Evolutionary conservation across 1,140 invertebrate species (phyloP).

Genomic region (Holcopasites calliopsidis): DNA sequence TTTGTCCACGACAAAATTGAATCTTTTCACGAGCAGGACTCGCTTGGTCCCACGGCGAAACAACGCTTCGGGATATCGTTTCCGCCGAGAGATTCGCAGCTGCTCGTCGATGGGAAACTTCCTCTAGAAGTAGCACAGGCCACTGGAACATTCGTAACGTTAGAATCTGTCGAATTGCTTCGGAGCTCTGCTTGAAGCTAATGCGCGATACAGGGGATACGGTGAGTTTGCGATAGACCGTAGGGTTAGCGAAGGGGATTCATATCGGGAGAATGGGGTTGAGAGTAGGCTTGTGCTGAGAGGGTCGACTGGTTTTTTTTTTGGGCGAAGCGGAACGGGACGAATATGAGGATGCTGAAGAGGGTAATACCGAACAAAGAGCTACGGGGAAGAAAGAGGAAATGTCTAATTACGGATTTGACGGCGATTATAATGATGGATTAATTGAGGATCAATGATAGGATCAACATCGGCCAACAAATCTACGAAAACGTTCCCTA

Average conservation of each 20-base stretch:
- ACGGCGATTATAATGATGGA: too few relatives aligned
- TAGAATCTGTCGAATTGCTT: not conserved
- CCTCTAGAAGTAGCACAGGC: too few relatives aligned
- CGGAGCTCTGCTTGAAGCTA: not conserved
- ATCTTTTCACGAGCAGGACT: conserved; percentile 19
- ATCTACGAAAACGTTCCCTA: not conserved
- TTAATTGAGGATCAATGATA: too few relatives aligned
- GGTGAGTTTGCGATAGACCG: not conserved
- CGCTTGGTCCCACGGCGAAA: not conserved
- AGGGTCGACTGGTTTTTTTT: too few relatives aligned
- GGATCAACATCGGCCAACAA: not conserved
- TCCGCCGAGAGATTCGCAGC: conserved; percentile 20
- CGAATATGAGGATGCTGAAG: too few relatives aligned
- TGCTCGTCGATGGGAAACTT: conserved; percentile 31
- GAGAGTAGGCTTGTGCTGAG: too few relatives aligned
- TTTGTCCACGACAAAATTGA: conserved; percentile 40
- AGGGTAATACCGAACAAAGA: too few relatives aligned
- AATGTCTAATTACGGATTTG: too few relatives aligned
- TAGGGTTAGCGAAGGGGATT: too few relatives aligned
- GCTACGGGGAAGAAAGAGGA: too few relatives aligned
- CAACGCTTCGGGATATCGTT: conserved; percentile 10
- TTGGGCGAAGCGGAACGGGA: too few relatives aligned
- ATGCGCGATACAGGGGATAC: not conserved
- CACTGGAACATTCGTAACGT: too few relatives aligned
- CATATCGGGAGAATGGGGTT: not conserved